Base-by-base conservation (phyloP, 2,113 vertebrate species). In the Notarius quadriscutis region DNA sequence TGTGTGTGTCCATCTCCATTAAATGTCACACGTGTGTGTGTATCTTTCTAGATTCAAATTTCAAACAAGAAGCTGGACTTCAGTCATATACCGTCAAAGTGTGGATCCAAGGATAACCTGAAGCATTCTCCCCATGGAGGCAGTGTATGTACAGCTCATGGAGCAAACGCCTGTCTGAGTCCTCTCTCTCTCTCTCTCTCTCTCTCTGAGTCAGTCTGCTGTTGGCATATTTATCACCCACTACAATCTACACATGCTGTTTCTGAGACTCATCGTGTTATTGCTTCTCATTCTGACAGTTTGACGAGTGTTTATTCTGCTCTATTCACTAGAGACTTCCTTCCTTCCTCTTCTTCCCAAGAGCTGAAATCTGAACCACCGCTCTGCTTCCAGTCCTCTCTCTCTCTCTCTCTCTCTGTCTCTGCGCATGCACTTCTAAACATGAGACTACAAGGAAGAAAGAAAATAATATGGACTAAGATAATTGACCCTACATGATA, bases 21-120 rank as follows among this genome's bases (percentile, higher is more conserved):
- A 89, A 92, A 93, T 81, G 60, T 67, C 81, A 69, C 87, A 89
- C 74, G 74, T 83, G 81, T 83, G 83, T 94, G 84, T 95, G 89
- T 92, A 92, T 95, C 92, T 91, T 96, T 97, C 94, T 97, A 99
- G 97, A 97, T 96, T 96, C 97, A 96, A 89, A 97, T 98, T 96
- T 96, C 97, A 97, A 97, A 95, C 96, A 96, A 96, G 97, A 98
- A 96, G 96, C 95, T 96, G 92, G 96, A 98, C 97, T 96, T 97
- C 97, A 97, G 94, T 88, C 96, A 95, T 92, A 90, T 96, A 93
- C 94, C 96, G 63, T 96, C 97, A 94, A 97, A 97, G 91, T 97
- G 96, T 95, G 96, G 96, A 94, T 97, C 97, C 95, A 97, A 96
- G 96, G 97, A 98, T 95, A 97, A 98, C 95, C 95, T 97, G 96